Evolutionary conservation across 1,140 invertebrate genomes (phyloP), one percentile per base, ranked within the genome.

Genomic region (Episyrphus balteatus): DNA sequence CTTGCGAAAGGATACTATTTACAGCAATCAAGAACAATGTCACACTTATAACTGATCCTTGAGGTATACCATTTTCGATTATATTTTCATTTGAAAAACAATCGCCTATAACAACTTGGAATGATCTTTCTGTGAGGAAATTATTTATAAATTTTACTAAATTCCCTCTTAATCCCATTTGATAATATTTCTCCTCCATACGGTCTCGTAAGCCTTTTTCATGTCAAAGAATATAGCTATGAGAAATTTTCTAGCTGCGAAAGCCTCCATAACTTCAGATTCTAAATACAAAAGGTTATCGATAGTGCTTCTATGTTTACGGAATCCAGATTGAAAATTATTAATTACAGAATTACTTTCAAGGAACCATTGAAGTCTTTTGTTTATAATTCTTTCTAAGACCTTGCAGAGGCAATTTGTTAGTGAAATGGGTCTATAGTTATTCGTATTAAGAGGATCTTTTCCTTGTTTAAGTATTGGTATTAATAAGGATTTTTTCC

Each of bases 201-300:
- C 38, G 36, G 49, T 57, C 15, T 68, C 57, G 30, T 57, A 58
- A 2, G 53, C 57, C 44, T 61, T 62, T 42, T 58, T 51, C 10
- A 57, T 51, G 34, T 65, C 58, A 42, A 62, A 47, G 15, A 54
- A 51, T 13, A 62, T 48, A 13, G 52, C 38, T 7, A 60, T 33
- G 13, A 54, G 43, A 26, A 58, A 51, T 17, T 50, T 44, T n/a
- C 56, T 58, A 30, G 40, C 44, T 3, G 33, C 47, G 42, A 64
- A 56, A 9, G 54, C 55, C 8, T 62, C 36, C 19, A 50, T 49
- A 15, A 60, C 54, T 34, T 51, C 38, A 41, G 39, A 41, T 21
- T 41, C 39, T 12, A 41, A 41, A 21, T 41, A 41, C 17, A 21
- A 12, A 11, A 18, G 3, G 12, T 9, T 32, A 30, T 43, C 42